Base-by-base conservation (phyloP, 2,113 vertebrate species). In the Cacatua alba region DNA sequence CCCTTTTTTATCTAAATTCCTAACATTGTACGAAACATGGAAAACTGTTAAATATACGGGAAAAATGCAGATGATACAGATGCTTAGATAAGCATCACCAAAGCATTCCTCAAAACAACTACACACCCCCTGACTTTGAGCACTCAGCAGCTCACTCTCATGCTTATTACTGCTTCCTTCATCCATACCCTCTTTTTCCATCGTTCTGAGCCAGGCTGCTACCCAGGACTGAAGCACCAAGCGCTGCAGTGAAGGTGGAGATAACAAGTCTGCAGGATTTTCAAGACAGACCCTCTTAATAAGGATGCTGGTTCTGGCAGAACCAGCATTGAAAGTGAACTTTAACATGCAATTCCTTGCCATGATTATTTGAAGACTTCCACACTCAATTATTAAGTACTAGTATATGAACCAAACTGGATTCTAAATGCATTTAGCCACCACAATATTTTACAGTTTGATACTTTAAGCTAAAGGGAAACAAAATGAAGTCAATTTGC, bases 341-440 rank as follows among this genome's bases (percentile, higher is more conserved):
- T 24, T 69, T 2, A 23, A 13, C 39, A 25, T 1, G 0, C 33
- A 72, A 18, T 25, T 51, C 26, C 26, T 13, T 26, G 43, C 43
- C 23, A 2, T 0, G 7, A 21, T 19, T 19, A 39, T 20, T 7
- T 24, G 26, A 71, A 75, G 35, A 31, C 4, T 2, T 11, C 9
- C 10, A 51, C 11, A 0, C 14, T 37, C 35, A 1, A 1, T 20
- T 29, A 12, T 26, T 8, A 6, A 69, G 9, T 18, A 17, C 20
- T 6, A 13, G 35, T 12, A 8, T 1, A 26, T 3, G 53, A 57
- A 74, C 26, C 44, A 46, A 79, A 33, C 35, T 0, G 52, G 67
- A 7, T 21, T 29, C 21, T 3, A 14, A 26, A 13, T 1, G 14
- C 41, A 26, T 13, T 17, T 6, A 70, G 44, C 20, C 53, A 12